phyloP scores from a whole-genome alignment of 2,888 invertebrate genomes.

The Chymomyza amoena region DNA sequence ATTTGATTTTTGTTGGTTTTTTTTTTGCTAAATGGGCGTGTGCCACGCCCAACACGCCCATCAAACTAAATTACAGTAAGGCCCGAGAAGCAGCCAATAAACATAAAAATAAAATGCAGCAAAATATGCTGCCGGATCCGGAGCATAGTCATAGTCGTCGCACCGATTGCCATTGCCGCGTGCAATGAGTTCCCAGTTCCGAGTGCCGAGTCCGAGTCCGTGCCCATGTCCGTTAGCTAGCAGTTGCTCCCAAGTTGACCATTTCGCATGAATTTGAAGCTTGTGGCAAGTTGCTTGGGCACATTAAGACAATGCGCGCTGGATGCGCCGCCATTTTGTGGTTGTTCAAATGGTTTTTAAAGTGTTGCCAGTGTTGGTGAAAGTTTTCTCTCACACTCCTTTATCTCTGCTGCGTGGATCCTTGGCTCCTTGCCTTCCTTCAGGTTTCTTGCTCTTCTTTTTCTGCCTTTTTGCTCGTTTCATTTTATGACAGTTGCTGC shows the following conservation, averaged over 20 bases:
- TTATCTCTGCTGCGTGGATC: neutral
- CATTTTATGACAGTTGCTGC: slow-evolving; percentile 49
- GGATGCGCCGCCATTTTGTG: slow-evolving; percentile 47
- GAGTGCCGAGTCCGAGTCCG: neutral
- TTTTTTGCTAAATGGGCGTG: slow-evolving; percentile 23
- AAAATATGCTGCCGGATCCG: slow-evolving; percentile 17
- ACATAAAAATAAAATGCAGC: slow-evolving; percentile 51
- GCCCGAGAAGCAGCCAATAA: slow-evolving; percentile 5
- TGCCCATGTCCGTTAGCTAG: neutral
- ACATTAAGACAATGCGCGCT: slow-evolving; percentile 47
- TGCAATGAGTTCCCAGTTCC: neutral
- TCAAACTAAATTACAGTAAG: slow-evolving; percentile 64
- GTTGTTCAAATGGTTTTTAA: slow-evolving; percentile 52
- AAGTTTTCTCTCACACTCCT: slow-evolving; percentile 12
- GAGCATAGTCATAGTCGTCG: neutral
- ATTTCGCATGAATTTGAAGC: slow-evolving; percentile 59
- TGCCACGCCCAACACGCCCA: slow-evolving; percentile 51
- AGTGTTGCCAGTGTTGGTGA: slow-evolving; percentile 34
- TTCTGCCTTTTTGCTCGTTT: slow-evolving; percentile 33
- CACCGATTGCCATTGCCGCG: slow-evolving; percentile 27
- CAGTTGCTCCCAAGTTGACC: slow-evolving; percentile 34
- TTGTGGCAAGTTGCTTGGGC: slow-evolving; percentile 21
- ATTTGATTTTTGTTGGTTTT: slow-evolving; percentile 22
- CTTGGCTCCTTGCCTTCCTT: neutral
- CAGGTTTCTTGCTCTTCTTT: neutral